phyloP scores from a whole-genome alignment of 2,113 vertebrate genomes.

The Cyanistes caeruleus region DNA sequence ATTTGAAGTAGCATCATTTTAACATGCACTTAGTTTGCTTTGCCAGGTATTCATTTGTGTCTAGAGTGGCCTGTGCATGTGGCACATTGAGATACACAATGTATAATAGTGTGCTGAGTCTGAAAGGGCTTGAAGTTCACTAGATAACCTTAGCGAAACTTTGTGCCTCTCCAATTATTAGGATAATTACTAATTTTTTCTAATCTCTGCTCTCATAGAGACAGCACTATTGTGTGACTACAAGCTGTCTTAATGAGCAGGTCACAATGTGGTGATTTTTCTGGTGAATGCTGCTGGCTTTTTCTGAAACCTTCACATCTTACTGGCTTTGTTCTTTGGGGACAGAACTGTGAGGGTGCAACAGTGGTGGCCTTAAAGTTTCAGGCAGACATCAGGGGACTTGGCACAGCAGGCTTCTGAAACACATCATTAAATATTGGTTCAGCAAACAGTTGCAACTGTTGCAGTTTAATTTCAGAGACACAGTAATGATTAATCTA shows the following conservation, averaged over 20 bases:
- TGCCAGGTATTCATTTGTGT: neutral
- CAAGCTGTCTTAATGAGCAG: slow-evolving; percentile 1
- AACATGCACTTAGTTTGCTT: neutral
- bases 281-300: neutral
- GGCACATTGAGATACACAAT: neutral
- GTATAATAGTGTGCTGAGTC: neutral
- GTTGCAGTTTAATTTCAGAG: neutral
- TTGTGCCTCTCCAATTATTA: neutral
- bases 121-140: neutral
- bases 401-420: neutral
- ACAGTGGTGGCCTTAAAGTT: neutral
- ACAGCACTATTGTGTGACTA: neutral
- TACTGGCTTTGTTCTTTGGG: neutral
- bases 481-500: neutral
- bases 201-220: neutral
- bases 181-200: slow-evolving; percentile 15
- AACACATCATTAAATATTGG: neutral
- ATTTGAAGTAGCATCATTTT: neutral
- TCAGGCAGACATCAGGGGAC: neutral
- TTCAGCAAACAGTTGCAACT: neutral
- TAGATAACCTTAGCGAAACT: neutral
- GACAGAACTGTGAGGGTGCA: neutral
- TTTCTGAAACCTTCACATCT: neutral
- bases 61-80: neutral
- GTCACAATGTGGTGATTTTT: neutral